Percentiles rank a stretch among this genome's conserved stretches.
Conservation (phyloP, 30 jellyfish, hydroid and myxozoan species). For the Aurelia coerulea region DNA sequence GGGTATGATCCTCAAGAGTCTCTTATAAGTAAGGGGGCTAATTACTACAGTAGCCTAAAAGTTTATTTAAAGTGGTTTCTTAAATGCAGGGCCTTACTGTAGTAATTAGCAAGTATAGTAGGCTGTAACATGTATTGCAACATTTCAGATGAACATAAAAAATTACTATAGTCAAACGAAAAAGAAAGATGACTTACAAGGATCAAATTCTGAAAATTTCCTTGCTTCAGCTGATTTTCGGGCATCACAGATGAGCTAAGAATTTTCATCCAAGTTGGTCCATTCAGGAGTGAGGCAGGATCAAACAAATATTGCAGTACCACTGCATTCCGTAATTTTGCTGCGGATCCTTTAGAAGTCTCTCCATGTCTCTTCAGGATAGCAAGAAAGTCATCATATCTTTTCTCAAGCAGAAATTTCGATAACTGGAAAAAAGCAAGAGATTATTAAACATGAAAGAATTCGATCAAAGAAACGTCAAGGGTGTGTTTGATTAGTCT, state of each 20-base stretch:
- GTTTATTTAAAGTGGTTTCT: too few species aligned
- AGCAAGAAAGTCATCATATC: conserved; percentile 26
- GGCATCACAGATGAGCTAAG: conserved; percentile 43
- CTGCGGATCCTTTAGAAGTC: conserved; percentile 1
- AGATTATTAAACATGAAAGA: neutral
- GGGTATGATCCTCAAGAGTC: too few species aligned
- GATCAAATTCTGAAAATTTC: conserved; percentile 4
- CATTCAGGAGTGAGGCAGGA: conserved; percentile 68
- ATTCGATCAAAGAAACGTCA: too few species aligned
- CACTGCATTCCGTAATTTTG: conserved; percentile 60
- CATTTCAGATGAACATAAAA: too few species aligned
- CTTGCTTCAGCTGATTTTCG: neutral
- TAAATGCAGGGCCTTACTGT: too few species aligned
- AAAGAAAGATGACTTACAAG: conserved; percentile 5
- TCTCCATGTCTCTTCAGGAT: neutral
- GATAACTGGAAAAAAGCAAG: conserved; percentile 53
- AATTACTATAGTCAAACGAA: too few species aligned
- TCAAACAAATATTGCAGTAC: conserved; percentile 85
- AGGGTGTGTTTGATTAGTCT: too few species aligned
- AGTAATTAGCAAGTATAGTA: too few species aligned
- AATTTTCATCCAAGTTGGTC: conserved; percentile 91
- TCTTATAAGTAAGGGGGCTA: too few species aligned
- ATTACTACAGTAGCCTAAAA: too few species aligned
- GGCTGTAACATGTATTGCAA: too few species aligned
- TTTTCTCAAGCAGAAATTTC: conserved; percentile 73